Evolutionary conservation across 2,888 invertebrate genomes (phyloP).

Genomic region (Steinernema scapterisci): DNA sequence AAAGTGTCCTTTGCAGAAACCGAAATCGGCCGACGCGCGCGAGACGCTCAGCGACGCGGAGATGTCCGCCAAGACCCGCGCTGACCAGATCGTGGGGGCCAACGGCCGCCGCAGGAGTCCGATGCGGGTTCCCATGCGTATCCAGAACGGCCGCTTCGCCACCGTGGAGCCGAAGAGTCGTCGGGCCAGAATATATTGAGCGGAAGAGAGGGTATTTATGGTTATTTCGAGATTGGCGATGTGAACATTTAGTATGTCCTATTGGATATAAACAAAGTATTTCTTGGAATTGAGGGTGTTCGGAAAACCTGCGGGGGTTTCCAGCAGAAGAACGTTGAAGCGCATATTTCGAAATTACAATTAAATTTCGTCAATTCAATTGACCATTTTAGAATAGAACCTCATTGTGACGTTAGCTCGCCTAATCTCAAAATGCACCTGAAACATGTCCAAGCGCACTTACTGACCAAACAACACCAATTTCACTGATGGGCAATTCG

Average conservation of each 20-base stretch:
- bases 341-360: background rate
- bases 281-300: too few species aligned
- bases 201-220: background rate
- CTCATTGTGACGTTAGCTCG: too few species aligned
- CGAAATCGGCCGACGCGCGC: background rate
- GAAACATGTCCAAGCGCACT: too few species aligned
- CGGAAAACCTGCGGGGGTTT: too few species aligned
- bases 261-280: background rate
- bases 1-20: background rate
- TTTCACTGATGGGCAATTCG: too few species aligned
- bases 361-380: too few species aligned
- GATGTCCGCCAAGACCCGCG: background rate
- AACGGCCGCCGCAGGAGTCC: conserved; percentile 4
- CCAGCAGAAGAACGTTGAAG: too few species aligned
- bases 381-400: too few species aligned
- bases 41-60: conserved; percentile 26
- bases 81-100: conserved; percentile 11
- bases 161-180: conserved; percentile 28
- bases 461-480: too few species aligned
- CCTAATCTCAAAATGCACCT: too few species aligned
- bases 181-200: conserved; percentile 15
- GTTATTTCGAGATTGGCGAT: background rate
- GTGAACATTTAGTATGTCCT: conserved; percentile 20
- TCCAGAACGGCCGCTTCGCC: conserved; percentile 2
- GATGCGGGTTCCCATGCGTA: background rate